Percentiles rank a stretch among this genome's conserved stretches.
These are phyloP conservation scores for Accipiter virgatus DNA, from an alignment of 2,113 vertebrate species.

Conservation along the genomic window DNA sequence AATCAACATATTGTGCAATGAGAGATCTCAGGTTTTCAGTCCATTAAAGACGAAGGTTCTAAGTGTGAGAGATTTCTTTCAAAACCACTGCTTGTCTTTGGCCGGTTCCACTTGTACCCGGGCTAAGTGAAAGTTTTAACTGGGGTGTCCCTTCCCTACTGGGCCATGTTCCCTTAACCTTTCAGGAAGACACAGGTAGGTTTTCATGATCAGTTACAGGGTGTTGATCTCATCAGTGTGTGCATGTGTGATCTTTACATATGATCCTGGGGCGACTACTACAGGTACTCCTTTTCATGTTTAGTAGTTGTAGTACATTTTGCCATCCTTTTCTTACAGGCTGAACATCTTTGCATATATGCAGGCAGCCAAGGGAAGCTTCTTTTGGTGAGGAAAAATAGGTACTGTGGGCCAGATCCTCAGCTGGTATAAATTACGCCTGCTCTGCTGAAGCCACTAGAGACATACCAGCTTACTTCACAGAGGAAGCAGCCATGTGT, in stretches of 20 bases:
- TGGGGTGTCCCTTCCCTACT: neutral
- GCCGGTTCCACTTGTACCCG: neutral
- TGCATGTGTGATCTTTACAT: neutral
- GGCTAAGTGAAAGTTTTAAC: neutral
- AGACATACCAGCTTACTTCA: neutral
- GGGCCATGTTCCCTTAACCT: neutral
- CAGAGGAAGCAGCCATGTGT: neutral
- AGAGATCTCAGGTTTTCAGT: slow-evolving; percentile 7
- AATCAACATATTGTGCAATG: neutral
- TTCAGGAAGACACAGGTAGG: neutral
- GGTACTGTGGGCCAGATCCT: neutral
- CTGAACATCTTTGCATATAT: neutral
- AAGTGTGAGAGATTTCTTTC: neutral
- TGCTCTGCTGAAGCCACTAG: neutral
- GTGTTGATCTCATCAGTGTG: neutral
- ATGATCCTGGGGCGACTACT: neutral
- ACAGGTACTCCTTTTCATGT: neutral
- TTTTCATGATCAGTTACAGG: neutral
- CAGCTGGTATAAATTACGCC: neutral
- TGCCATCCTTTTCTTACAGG: neutral
- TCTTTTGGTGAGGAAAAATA: slow-evolving; percentile 21
- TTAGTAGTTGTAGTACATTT: slow-evolving; percentile 21
- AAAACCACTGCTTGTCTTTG: neutral
- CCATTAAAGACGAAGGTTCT: neutral
- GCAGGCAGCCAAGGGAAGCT: neutral